phyloP scores from a whole-genome alignment of 2,113 vertebrate species.

The Parus major region DNA sequence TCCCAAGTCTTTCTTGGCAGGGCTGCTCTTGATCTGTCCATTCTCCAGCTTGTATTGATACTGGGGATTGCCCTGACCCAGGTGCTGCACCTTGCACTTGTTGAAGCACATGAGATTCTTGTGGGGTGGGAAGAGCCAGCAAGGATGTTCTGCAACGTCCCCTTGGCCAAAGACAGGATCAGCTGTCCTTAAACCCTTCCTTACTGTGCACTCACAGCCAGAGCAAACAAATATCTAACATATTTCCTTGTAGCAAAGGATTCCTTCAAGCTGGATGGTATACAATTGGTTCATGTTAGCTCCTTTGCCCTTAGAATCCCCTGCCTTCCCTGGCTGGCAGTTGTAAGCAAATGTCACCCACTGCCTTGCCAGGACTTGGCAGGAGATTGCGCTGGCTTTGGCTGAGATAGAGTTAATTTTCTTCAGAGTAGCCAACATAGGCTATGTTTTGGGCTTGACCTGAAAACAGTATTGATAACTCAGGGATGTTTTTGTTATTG shows the following conservation, averaged over 20 bases:
- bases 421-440: background rate
- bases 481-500: background rate
- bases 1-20: background rate
- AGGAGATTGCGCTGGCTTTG: background rate
- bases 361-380: background rate
- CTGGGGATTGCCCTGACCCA: too few species aligned
- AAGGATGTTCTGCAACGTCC: background rate
- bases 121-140: background rate
- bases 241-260: background rate
- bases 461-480: background rate
- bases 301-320: background rate
- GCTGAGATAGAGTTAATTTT: background rate
- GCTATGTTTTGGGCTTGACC: background rate
- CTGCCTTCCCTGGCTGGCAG: background rate
- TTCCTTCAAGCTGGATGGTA: background rate
- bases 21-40: background rate
- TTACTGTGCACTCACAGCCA: background rate
- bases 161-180: background rate
- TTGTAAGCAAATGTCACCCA: background rate
- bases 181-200: background rate
- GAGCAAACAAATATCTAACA: background rate
- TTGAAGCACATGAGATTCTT: background rate
- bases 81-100: background rate
- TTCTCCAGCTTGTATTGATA: background rate
- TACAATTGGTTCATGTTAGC: background rate